A percentile compares a stretch with the other conserved stretches of the same genome.
Conservation (phyloP, 2,888 invertebrate genomes). For the Hipparchia sbordonii region DNA sequence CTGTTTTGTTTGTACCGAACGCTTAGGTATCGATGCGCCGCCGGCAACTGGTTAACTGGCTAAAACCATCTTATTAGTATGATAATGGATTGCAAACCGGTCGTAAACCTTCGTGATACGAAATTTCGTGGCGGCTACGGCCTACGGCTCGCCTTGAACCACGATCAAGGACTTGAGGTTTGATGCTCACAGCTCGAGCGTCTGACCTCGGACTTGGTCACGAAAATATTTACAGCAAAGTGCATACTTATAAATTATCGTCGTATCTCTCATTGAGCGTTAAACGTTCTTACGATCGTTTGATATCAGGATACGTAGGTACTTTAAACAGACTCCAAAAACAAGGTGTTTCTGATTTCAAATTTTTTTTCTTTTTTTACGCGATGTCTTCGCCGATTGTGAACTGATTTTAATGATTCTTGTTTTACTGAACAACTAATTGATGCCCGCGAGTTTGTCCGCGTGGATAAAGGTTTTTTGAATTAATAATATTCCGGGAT, state of each 20-base stretch:
- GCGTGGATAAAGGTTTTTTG: too few relatives aligned
- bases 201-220: slow-evolving; percentile 36
- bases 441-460: too few relatives aligned
- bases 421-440: too few relatives aligned
- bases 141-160: slow-evolving; percentile 52
- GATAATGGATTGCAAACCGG: slow-evolving; percentile 64
- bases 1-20: slow-evolving; percentile 41
- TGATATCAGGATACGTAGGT: slow-evolving; percentile 17
- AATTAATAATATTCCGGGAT: too few relatives aligned
- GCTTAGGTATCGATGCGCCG: slow-evolving; percentile 40
- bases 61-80: slow-evolving; percentile 70
- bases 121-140: slow-evolving; percentile 49
- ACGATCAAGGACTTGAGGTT: slow-evolving; percentile 50
- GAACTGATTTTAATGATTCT: too few relatives aligned
- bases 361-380: too few relatives aligned
- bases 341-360: too few relatives aligned
- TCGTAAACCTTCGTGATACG: slow-evolving; percentile 57
- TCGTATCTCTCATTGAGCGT: slow-evolving; percentile 15
- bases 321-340: neutral
- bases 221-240: slow-evolving; percentile 35
- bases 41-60: slow-evolving; percentile 53
- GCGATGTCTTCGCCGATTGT: too few relatives aligned
- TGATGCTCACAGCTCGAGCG: slow-evolving; percentile 41
- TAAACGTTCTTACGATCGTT: neutral
- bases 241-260: slow-evolving; percentile 12